Conservation (phyloP, 2,888 invertebrate species). For the Protophormia terraenovae region DNA sequence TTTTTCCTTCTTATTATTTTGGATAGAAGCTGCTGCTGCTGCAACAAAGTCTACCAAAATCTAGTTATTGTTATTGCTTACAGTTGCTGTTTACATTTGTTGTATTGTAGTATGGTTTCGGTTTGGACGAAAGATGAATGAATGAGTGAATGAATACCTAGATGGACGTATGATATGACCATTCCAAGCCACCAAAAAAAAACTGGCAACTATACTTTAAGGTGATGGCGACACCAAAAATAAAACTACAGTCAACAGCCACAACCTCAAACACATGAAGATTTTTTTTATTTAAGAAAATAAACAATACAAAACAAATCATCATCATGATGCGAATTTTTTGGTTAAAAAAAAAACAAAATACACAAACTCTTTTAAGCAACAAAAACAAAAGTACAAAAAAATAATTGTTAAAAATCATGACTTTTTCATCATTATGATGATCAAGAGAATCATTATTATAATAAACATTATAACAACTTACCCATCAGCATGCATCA, state of each 20-base stretch:
- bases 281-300: not conserved
- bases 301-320: constrained; percentile 38
- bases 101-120: not conserved
- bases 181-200: not conserved
- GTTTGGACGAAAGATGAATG: constrained; percentile 42
- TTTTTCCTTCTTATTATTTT: not conserved
- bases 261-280: not conserved
- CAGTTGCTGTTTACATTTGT: constrained; percentile 27
- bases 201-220: constrained; percentile 21
- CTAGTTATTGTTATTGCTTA: constrained; percentile 1
- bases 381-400: not conserved
- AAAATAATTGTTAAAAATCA: constrained; percentile 61
- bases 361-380: not conserved
- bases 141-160: constrained; percentile 43
- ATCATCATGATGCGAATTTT: constrained; percentile 38
- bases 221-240: constrained; percentile 59
- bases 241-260: not conserved
- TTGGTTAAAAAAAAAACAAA: not conserved
- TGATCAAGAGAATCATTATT: not conserved
- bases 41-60: constrained; percentile 23
- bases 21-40: constrained; percentile 14
- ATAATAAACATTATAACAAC: constrained; percentile 21
- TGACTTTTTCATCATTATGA: constrained; percentile 51
- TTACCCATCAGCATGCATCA: not conserved
- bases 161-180: constrained; percentile 57